A percentile compares a stretch with the other conserved stretches of the same genome.
phyloP scores from a whole-genome alignment of 2,113 vertebrate species.

The Cygnus atratus region DNA sequence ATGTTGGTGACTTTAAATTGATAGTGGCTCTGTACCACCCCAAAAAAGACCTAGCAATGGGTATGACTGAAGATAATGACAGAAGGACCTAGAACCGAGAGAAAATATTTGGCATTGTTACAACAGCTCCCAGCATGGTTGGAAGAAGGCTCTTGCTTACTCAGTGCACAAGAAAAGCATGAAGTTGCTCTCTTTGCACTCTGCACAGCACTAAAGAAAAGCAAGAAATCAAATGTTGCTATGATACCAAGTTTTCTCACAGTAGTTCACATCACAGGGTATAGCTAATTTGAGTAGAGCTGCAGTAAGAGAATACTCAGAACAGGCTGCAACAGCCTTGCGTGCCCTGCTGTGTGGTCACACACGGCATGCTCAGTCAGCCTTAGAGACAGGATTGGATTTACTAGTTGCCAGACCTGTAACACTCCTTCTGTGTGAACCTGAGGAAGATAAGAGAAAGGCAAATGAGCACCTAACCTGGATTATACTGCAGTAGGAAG shows the following conservation, averaged over 20 bases:
- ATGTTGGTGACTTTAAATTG: accelerated
- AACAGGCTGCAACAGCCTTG: neutral
- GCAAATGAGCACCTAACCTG: neutral
- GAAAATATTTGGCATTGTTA: neutral
- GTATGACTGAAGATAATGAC: neutral
- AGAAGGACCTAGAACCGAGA: neutral
- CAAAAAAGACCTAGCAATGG: neutral
- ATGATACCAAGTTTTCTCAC: accelerated
- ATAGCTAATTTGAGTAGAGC: neutral
- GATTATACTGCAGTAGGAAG: neutral
- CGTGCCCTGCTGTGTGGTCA: neutral
- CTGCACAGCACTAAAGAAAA: neutral
- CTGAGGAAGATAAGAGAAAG: neutral
- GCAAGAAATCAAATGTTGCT: neutral
- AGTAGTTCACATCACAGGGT: neutral
- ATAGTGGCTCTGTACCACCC: accelerated
- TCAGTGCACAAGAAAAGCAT: neutral
- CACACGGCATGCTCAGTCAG: neutral
- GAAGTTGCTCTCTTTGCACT: neutral
- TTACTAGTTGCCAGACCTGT: neutral
- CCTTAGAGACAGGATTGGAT: neutral
- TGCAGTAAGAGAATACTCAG: accelerated
- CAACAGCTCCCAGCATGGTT: accelerated
- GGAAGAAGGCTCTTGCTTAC: neutral
- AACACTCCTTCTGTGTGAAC: neutral